A percentile compares a stretch with the other conserved stretches of the same genome.
Conservation (phyloP, 2,113 vertebrate species). For the Osmerus eperlanus region DNA sequence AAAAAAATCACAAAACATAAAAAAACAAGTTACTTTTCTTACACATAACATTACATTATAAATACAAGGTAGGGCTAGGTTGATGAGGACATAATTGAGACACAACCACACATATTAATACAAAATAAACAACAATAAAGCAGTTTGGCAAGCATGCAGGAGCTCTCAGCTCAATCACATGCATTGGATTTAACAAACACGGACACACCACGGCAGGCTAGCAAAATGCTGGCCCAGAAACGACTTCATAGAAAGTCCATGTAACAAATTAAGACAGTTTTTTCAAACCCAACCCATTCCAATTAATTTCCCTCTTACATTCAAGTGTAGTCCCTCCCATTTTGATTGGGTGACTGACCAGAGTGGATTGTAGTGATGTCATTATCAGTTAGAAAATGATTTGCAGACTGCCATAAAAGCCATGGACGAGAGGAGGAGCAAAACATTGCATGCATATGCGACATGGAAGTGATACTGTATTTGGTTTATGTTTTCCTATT, state of each 20-base stretch:
- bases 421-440: slow-evolving; percentile 63
- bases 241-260: slow-evolving; percentile 75
- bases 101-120: slow-evolving; percentile 73
- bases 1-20: slow-evolving; percentile 21
- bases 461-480: slow-evolving; percentile 66
- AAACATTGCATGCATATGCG: slow-evolving; percentile 76
- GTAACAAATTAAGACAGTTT: slow-evolving; percentile 77
- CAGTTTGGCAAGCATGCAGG: slow-evolving; percentile 78
- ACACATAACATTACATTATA: slow-evolving; percentile 68
- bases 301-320: slow-evolving; percentile 74
- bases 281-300: slow-evolving; percentile 63
- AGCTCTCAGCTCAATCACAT: slow-evolving; percentile 76
- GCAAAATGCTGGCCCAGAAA: slow-evolving; percentile 73
- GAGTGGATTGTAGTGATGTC: slow-evolving; percentile 54
- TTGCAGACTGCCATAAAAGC: slow-evolving; percentile 51
- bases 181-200: slow-evolving; percentile 78
- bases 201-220: slow-evolving; percentile 73
- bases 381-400: slow-evolving; percentile 49
- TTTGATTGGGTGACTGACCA: slow-evolving; percentile 58
- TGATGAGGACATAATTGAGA: slow-evolving; percentile 68
- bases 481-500: slow-evolving; percentile 73
- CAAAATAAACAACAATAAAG: slow-evolving; percentile 76
- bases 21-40: slow-evolving; percentile 62
- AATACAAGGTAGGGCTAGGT: slow-evolving; percentile 68
- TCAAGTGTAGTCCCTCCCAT: slow-evolving; percentile 74